Base-by-base conservation (phyloP, 2,797 vertebrate species). In the Coilia nasus region DNA sequence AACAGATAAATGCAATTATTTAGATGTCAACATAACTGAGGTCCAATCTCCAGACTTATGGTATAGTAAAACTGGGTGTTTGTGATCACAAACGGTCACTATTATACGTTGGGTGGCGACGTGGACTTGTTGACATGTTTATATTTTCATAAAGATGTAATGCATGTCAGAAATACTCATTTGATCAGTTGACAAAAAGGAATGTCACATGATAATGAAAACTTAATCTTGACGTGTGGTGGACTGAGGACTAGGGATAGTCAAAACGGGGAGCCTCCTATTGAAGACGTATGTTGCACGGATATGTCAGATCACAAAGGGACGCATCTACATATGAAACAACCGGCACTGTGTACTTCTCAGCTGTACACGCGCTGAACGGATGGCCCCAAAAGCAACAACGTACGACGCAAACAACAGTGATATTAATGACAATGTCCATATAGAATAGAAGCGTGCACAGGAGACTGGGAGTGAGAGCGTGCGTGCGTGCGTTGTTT, bases 171-270 rank as follows among this genome's bases (percentile, higher is more conserved):
- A 82, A 56, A 81, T 83, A 81, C n/a, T 75, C 64, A 64, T 50
- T 56, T 85, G 75, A 25, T 89, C 71, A 5, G 81, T 59, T 82
- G 81, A 25, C 62, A 86, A 28, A 85, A 86, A 47, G 41, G 50
- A 60, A 85, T 82, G 71, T 78, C 71, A 78, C 35, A 44, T 78
- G 85, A 60, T 87, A 41, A 84, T 88, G 86, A 85, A 83, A 84
- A 89, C 85, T 81, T 41, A 83, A 81, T 89, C 82, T 83, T 86
- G 89, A 54, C 81, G 85, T 87, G 71, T 85, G 78, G 86, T 88
- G 90, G 88, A 89, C 87, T 91, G 89, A 90, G 90, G 88, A 91
- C 89, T 91, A 86, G 85, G 87, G 83, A 91, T 86, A 85, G 85
- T 87, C 90, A 81, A 82, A 67, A 54, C 86, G 90, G 87, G 91